phyloP scores from a whole-genome alignment of 2,113 vertebrate genomes.

The Sciurus niger region DNA sequence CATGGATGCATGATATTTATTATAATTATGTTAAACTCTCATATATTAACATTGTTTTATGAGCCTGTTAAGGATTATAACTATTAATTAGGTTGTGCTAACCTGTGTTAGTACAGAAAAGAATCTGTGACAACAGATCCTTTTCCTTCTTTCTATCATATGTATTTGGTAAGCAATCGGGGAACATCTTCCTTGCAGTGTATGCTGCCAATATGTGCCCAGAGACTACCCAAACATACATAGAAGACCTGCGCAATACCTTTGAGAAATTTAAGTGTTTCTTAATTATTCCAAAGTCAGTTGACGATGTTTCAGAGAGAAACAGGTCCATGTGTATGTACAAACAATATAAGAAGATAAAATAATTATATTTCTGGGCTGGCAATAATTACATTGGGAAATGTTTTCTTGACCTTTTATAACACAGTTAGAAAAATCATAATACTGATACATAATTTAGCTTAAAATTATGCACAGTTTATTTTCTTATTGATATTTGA shows the following conservation, averaged over 20 bases:
- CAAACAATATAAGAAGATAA: neutral
- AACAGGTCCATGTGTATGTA: neutral
- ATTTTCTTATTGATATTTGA: constrained; percentile 50
- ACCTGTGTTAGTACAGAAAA: too few relatives aligned
- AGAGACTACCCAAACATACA: neutral
- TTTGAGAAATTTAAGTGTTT: neutral
- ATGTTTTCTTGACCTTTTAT: constrained; percentile 44
- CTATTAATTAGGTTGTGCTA: neutral
- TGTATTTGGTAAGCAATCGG: neutral
- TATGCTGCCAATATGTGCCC: neutral
- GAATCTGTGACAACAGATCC: neutral
- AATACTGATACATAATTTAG: neutral
- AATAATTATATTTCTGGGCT: neutral
- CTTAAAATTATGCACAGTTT: constrained; percentile 7
- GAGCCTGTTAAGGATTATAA: neutral
- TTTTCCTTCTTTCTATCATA: neutral
- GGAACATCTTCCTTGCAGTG: neutral
- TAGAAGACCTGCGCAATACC: neutral
- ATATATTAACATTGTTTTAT: neutral
- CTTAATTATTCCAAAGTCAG: neutral
- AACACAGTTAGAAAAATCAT: neutral
- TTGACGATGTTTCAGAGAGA: neutral
- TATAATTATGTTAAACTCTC: neutral
- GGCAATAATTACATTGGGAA: neutral
- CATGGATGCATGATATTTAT: neutral